These are phyloP conservation scores for Myotis findleyi DNA, from an alignment of 2,797 vertebrate species.

Conservation along the genomic window DNA sequence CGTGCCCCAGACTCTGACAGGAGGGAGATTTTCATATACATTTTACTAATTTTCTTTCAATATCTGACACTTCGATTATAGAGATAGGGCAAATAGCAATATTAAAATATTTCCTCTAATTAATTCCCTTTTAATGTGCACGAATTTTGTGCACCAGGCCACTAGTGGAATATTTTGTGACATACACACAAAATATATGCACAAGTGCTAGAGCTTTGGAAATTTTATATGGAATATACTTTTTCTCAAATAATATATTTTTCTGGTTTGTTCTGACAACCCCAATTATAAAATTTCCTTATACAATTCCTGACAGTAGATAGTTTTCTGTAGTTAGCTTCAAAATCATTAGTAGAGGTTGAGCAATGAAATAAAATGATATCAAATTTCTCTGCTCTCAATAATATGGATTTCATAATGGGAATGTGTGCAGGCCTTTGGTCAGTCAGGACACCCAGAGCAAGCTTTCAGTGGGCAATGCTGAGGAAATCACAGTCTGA, in stretches of 20 bases:
- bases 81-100: no score
- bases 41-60: no score
- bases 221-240: not conserved
- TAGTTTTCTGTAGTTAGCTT: not conserved
- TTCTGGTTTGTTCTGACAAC: not conserved
- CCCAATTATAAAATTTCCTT: not conserved
- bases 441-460: no score
- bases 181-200: not conserved
- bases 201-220: not conserved
- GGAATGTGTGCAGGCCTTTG: rapidly evolving
- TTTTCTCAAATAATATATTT: not conserved
- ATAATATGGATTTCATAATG: not conserved
- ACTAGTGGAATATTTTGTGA: not conserved
- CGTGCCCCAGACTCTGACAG: no score
- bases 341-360: not conserved
- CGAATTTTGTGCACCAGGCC: no score
- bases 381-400: not conserved
- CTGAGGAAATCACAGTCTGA: not conserved
- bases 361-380: not conserved
- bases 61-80: no score
- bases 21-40: no score
- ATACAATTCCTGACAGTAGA: not conserved
- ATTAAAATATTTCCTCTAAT: no score
- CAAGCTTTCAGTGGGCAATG: rapidly evolving
- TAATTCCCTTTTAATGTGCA: no score